Conservation (phyloP, 2,888 invertebrate species). For the Nymphalis urticae region DNA sequence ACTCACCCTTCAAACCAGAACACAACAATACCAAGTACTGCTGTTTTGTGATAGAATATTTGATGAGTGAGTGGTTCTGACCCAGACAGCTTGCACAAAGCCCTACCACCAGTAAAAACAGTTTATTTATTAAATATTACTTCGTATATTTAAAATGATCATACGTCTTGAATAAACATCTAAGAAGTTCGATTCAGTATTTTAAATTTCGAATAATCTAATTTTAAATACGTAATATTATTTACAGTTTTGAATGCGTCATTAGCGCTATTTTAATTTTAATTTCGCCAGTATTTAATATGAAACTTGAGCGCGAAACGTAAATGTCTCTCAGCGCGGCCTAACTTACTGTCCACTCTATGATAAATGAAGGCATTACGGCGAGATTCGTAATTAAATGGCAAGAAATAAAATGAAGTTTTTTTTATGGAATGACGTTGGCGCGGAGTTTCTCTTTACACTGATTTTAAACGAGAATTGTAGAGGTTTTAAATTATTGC, state of each 20-base stretch:
- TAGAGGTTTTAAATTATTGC: not conserved
- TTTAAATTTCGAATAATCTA: too few species aligned
- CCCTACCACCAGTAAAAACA: too few species aligned
- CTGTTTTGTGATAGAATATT: too few species aligned
- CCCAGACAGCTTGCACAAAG: too few species aligned
- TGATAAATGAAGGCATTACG: slow-evolving; percentile 31
- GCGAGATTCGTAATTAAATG: slow-evolving; percentile 27
- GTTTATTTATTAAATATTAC: too few species aligned
- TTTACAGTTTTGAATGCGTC: not conserved
- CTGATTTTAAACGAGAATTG: slow-evolving; percentile 1
- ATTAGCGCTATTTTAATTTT: slow-evolving; percentile 1
- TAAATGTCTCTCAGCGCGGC: slow-evolving; percentile 9
- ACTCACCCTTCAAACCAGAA: too few species aligned
- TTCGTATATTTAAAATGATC: too few species aligned
- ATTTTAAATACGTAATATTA: too few species aligned
- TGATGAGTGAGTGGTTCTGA: too few species aligned
- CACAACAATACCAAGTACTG: too few species aligned
- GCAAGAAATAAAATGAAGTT: slow-evolving; percentile 19
- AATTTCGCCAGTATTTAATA: slow-evolving; percentile 7
- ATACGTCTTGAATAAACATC: too few species aligned
- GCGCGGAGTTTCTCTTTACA: not conserved
- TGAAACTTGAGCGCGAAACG: not conserved
- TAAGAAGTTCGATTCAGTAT: too few species aligned
- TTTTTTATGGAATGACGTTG: slow-evolving; percentile 8
- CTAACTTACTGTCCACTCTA: slow-evolving; percentile 23